Evolutionary conservation across 2,113 vertebrate species (phyloP), one percentile per base, ranked within the genome.

Genomic region (Tricholaema leucomelas): DNA sequence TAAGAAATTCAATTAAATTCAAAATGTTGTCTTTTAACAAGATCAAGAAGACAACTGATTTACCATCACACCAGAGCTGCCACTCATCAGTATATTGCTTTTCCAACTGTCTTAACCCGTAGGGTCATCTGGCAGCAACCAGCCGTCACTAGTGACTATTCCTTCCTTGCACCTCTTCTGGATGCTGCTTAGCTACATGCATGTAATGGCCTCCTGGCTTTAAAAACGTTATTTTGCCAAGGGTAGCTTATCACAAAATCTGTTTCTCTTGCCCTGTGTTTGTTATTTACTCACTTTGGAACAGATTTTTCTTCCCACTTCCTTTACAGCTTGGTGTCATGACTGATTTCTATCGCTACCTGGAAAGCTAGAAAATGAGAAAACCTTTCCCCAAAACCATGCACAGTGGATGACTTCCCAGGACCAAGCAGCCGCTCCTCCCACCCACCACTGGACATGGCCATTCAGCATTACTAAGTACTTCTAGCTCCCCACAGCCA

Each of bases 401-500:
- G 46, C 46, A 48, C 23, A 52, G 33, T 44, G 15, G 23, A 74
- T 87, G 91, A 42, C 75, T 91, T 85, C 74, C 54, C 67, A 40
- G 9, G 30, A 78, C 48, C 48, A 61, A 67, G 48, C 38, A 83
- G 82, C 72, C 87, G 67, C 87, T 95, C 91, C 81, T 95, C 85
- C 87, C 38, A 78, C 50, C 73, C 77, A 61, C 81, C 85, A 83
- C 54, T 66, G 58, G 71, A 83, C 74, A 67, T 33, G 89, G 79
- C 72, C 67, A 27, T 69, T 80, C 81, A 78, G 52, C 31, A 15
- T 91, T 87, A 92, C 83, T 92, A 95, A 94, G 79, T 48, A 83
- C 65, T 83, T 93, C 52, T 44, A 67, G 72, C 4, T 89, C 67
- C 94, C 52, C 69, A 80, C 85, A 95, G 93, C 81, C 28, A 92